Evolutionary conservation across 1,140 invertebrate genomes (phyloP), one percentile per base, ranked within the genome.

Genomic region (Drosophila arizonae): DNA sequence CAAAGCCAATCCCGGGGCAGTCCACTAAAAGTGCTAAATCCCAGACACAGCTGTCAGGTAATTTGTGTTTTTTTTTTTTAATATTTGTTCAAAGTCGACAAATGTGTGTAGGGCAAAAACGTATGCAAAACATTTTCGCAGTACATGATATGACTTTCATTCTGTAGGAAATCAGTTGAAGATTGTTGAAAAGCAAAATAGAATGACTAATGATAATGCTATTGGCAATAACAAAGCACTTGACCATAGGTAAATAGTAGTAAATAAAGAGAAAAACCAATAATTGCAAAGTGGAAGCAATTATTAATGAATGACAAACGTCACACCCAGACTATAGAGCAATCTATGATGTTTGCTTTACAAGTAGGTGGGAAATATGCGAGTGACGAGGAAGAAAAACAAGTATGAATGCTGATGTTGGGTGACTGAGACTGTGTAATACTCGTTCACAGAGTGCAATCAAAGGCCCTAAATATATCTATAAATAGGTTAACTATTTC

Each of bases 201-300:
- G 26, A 30, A 28, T 82, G 75, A 82, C 48, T 75, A 81, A 77
- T 77, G 57, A 15, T 24, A 66, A 54, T 62, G 57, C 56, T 64
- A 81, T 69, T 77, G 46, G 39, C 58, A 74, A 28, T 55, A 73
- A 58, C 33, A 43, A 62, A 36, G 33, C 28, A 41, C 33, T 72
- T 48, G 48, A 57, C 26, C 52, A 60, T 28, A 50, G 15, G 11
- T 6, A 24, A 46, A 63, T 4, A 52, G 11, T 36, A 2, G 33
- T 28, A 41, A 17, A 17, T 45, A 55, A 8, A 21, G 11, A 21
- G 9, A 63, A 57, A 72, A 72, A 30, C 17, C 24, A 63, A 45
- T 72, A 66, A 57, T 48, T 62, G 24, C 10, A 60, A 70, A 64
- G 63, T 48, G 45, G 48, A 70, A 75, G 58, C 64, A 43, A 48